A percentile compares a stretch with the other conserved stretches of the same genome.
Conservation (phyloP, 2,113 vertebrate genomes). For the Hyla sarda region DNA sequence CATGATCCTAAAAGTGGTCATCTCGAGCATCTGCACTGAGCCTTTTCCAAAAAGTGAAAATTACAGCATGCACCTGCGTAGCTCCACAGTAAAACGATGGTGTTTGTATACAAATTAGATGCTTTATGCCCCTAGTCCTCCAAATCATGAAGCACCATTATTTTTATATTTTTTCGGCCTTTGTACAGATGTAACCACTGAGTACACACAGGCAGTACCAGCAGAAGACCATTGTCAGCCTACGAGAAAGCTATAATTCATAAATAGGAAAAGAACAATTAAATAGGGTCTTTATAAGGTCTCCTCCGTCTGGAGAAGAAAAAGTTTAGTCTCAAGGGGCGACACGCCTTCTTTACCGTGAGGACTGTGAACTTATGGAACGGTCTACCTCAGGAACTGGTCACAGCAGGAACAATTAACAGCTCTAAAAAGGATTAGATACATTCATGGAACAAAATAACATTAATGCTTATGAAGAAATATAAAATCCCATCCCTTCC, state of each 20-base stretch:
- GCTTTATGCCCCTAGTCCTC: background rate
- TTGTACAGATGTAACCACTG: background rate
- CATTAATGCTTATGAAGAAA: too few species aligned
- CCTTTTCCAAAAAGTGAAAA: background rate
- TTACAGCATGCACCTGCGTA: background rate
- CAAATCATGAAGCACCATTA: background rate
- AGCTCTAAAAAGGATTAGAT: too few species aligned
- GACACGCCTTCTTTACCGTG: too few species aligned
- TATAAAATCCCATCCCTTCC: too few species aligned
- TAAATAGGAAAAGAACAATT: background rate
- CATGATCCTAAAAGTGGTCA: background rate
- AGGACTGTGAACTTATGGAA: too few species aligned
- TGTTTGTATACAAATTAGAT: background rate
- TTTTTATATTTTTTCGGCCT: background rate
- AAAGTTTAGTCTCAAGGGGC: too few species aligned
- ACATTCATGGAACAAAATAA: too few species aligned
- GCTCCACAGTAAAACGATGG: background rate
- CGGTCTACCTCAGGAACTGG: too few species aligned
- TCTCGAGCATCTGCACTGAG: background rate
- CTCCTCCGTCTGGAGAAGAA: too few species aligned
- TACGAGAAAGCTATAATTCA: background rate
- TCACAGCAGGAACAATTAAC: too few species aligned
- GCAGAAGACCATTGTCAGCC: background rate
- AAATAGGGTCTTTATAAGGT: too few species aligned
- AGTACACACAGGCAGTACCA: background rate